Evolutionary conservation across 2,797 vertebrate genomes (phyloP).

Genomic region (Dendrocincla fuliginosa): DNA sequence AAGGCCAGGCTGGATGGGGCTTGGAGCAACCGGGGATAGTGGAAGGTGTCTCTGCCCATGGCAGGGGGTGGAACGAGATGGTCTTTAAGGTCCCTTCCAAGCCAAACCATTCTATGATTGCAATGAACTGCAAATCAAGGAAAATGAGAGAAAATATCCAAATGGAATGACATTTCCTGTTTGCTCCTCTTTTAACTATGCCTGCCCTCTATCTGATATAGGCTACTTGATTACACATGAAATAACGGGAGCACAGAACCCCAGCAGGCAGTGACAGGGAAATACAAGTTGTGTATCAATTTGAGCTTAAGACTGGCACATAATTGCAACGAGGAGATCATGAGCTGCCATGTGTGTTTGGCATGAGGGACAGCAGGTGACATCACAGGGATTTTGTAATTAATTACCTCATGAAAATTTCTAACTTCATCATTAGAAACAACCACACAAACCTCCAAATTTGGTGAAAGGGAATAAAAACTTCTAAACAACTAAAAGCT

Average conservation of each 20-base stretch:
- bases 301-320: not conserved
- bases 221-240: not conserved
- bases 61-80: not conserved
- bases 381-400: not conserved
- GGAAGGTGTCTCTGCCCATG: not conserved
- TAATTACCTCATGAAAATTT: not conserved
- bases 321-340: not conserved
- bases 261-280: not conserved
- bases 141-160: not conserved
- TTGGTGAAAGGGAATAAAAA: not conserved
- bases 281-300: not conserved
- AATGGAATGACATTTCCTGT: not conserved
- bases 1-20: not conserved
- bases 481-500: not conserved
- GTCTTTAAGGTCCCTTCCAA: not conserved
- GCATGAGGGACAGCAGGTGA: not conserved
- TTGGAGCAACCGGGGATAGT: not conserved
- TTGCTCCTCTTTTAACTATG: not conserved
- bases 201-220: not conserved
- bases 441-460: not conserved
- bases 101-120: not conserved
- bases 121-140: not conserved
- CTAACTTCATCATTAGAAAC: not conserved
- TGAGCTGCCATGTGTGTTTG: not conserved
- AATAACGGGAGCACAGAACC: not conserved